Base-by-base conservation (phyloP, 92 coral and sea anemone species). In the Anthopleura xanthogrammica region DNA sequence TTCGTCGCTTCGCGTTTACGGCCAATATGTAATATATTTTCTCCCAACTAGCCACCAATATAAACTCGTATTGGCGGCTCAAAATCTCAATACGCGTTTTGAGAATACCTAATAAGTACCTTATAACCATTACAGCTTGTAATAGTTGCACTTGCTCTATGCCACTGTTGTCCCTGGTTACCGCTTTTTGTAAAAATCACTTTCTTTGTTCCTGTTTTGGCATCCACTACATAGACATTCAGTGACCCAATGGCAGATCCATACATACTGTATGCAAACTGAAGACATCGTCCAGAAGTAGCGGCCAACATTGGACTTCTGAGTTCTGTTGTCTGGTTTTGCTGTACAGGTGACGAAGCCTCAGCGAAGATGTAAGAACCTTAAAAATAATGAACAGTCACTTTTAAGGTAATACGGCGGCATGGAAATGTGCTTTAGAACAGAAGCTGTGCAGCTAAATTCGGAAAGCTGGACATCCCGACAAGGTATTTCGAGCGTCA, bases 81-180 rank as follows among this genome's bases (percentile, higher is more conserved):
- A 29, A 29, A 29, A 29, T 29, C 36, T 0, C 1, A 29, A 29
- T 29, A 29, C 36, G 36, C 36, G 36, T 29, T 29, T 0, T 29
- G 1, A 57, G 19, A 12, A 57, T 19, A 0, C n/a, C n/a, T 22
- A 7, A 64, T 64, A 7, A 4, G 2, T 20, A 89, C 92, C 58
- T 82, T 82, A 87, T 86, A 89, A 58, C 74, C 52, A 4, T 29
- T 20, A 0, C 52, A 76, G 74, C 79, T 86, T 40, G 85, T 78
- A n/a, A 75, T 77, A 42, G 77, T 90, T 79, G 84, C 88, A 39
- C 82, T 77, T 17, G 79, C 93, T 22, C 82, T 70, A 23, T 84
- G 83, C 98, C 98, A 95, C 64, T 77, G 80, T 74, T 91, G 87
- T 39, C 95, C 98, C 20, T 90, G 91, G 82, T 91, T 86, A 52